A percentile compares a stretch with the other conserved stretches of the same genome.
These are phyloP conservation scores for Crocallis elinguaria DNA, from an alignment of 2,888 invertebrate genomes.

Conservation along the genomic window DNA sequence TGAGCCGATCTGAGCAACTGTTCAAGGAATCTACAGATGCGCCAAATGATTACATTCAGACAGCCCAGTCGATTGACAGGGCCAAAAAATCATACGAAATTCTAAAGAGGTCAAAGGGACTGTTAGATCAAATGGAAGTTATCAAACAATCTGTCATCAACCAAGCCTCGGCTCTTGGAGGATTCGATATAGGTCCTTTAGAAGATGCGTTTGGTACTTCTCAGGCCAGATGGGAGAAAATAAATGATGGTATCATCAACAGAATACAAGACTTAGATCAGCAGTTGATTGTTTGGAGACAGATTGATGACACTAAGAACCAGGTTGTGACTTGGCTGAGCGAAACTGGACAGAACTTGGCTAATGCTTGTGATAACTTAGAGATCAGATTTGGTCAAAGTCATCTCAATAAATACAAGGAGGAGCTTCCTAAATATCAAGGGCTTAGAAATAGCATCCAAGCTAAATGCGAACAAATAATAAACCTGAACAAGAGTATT, in stretches of 20 bases:
- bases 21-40: slow-evolving; percentile 86
- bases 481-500: slow-evolving; percentile 89
- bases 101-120: slow-evolving; percentile 89
- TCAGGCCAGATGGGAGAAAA: slow-evolving; percentile 88
- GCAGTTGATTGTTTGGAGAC: slow-evolving; percentile 96
- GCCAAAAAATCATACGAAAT: slow-evolving; percentile 90
- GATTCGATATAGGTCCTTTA: slow-evolving; percentile 86
- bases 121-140: slow-evolving; percentile 91
- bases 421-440: slow-evolving; percentile 92
- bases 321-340: slow-evolving; percentile 93
- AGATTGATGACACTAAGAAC: slow-evolving; percentile 93
- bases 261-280: slow-evolving; percentile 93
- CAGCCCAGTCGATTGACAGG: slow-evolving; percentile 89
- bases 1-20: slow-evolving; percentile 88
- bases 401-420: slow-evolving; percentile 92
- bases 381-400: slow-evolving; percentile 93
- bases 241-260: slow-evolving; percentile 89
- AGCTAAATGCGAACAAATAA: slow-evolving; percentile 91
- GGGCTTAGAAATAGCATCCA: slow-evolving; percentile 91
- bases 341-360: slow-evolving; percentile 91
- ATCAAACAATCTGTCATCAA: slow-evolving; percentile 89
- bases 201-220: slow-evolving; percentile 86
- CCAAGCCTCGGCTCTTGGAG: slow-evolving; percentile 88
- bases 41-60: slow-evolving; percentile 90
- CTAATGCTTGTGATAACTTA: slow-evolving; percentile 90